A percentile compares a stretch with the other conserved stretches of the same genome.
phyloP scores from a whole-genome alignment of 2,113 vertebrate species.

The Emydura subglobosa region DNA sequence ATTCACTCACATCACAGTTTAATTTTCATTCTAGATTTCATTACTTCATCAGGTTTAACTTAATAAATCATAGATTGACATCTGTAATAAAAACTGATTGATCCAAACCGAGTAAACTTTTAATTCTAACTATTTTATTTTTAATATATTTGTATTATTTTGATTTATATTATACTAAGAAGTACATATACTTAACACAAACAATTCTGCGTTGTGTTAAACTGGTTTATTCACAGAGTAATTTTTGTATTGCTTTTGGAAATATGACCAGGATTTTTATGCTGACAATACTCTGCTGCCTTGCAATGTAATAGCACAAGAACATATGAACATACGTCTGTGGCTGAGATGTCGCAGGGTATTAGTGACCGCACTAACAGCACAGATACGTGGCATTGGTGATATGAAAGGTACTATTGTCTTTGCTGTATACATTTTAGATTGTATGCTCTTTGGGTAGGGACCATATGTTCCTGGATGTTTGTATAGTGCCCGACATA shows the following conservation, averaged over 20 bases:
- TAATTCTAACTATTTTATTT: not conserved
- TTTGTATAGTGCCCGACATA: not conserved
- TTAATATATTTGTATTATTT: not conserved
- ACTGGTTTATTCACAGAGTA: not conserved
- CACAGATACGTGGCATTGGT: slow-evolving; percentile 74
- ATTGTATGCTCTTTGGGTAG: not conserved
- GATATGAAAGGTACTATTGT: slow-evolving; percentile 74
- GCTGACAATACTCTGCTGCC: slow-evolving; percentile 43
- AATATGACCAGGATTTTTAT: slow-evolving; percentile 13
- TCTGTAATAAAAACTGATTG: not conserved
- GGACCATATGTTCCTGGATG: not conserved
- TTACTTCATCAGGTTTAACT: not conserved
- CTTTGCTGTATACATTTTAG: not conserved
- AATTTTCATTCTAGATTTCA: not conserved
- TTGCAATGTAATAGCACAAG: slow-evolving; percentile 76
- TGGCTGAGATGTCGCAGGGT: slow-evolving; percentile 88
- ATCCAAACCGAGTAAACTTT: not conserved
- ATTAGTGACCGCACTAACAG: slow-evolving; percentile 78
- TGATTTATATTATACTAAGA: not conserved
- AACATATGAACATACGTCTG: slow-evolving; percentile 76
- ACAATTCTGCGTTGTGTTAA: not conserved
- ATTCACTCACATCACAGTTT: not conserved
- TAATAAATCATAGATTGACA: not conserved
- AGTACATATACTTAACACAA: not conserved
- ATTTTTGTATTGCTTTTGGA: slow-evolving; percentile 58